Evolutionary conservation across 2,113 vertebrate species (phyloP).

Genomic region (Otis tarda): DNA sequence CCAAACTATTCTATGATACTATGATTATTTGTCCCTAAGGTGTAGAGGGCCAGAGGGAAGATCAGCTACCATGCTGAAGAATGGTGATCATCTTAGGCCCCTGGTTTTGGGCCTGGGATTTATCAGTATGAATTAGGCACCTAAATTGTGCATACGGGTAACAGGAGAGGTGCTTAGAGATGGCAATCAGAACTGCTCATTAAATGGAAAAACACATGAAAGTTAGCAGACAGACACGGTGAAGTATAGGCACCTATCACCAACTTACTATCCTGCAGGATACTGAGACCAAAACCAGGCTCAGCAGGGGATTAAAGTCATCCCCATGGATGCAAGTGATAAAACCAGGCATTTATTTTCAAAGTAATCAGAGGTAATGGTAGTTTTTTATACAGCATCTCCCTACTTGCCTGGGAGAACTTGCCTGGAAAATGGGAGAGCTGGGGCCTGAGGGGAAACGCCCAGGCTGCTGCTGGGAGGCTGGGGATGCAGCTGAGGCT

Average conservation of each 20-base stretch:
- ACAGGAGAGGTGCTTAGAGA: not conserved
- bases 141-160: not conserved
- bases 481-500: not conserved
- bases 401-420: not conserved
- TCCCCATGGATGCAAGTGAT: not conserved
- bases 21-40: not conserved
- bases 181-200: not conserved
- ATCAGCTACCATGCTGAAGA: not conserved
- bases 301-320: not conserved
- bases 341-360: not conserved
- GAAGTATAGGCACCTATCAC: not conserved
- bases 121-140: not conserved
- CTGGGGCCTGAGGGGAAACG: not conserved
- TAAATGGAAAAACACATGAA: not conserved
- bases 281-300: not conserved
- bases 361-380: not conserved
- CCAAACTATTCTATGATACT: too few species aligned
- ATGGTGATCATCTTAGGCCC: not conserved
- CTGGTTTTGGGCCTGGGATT: not conserved
- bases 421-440: not conserved
- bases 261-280: not conserved
- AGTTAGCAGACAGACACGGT: not conserved
- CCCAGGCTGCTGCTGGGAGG: not conserved
- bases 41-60: not conserved
- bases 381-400: not conserved